Evolutionary conservation across 35 echinoderm and acorn worm species (phyloP).

Genomic region (Acanthaster planci): DNA sequence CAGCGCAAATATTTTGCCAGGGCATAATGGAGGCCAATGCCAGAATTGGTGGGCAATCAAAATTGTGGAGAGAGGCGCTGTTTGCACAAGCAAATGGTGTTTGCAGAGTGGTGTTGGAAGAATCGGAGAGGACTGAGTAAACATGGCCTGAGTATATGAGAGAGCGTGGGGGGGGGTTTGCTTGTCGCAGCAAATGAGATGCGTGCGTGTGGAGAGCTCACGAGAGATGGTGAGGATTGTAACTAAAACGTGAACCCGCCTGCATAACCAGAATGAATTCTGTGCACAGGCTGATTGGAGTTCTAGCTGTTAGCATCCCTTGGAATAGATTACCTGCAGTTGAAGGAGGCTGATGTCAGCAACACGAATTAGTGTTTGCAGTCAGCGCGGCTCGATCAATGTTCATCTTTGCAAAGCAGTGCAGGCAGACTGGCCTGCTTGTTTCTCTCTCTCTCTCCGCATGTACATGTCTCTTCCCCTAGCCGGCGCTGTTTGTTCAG

Average conservation of each 20-base stretch:
- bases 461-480: background rate
- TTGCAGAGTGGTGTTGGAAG: conserved; percentile 33
- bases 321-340: conserved; percentile 18
- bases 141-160: conserved; percentile 18
- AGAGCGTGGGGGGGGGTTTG: background rate
- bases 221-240: no score
- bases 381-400: background rate
- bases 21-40: conserved; percentile 24
- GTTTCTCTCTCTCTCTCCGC: conserved; percentile 15
- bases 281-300: background rate
- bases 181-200: no score
- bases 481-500: conserved; percentile 1
- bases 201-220: no score
- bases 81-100: conserved; percentile 73
- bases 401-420: background rate
- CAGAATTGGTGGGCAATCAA: conserved; percentile 40
- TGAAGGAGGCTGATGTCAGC: background rate
- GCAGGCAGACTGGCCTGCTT: background rate
- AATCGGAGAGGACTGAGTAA: conserved; percentile 33
- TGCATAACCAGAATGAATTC: no score
- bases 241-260: no score
- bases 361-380: conserved; percentile 7
- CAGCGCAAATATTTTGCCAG: conserved; percentile 55
- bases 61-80: conserved; percentile 22
- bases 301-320: background rate